phyloP scores from a whole-genome alignment of 23 tunicate species.

The Phallusia fumigata region DNA sequence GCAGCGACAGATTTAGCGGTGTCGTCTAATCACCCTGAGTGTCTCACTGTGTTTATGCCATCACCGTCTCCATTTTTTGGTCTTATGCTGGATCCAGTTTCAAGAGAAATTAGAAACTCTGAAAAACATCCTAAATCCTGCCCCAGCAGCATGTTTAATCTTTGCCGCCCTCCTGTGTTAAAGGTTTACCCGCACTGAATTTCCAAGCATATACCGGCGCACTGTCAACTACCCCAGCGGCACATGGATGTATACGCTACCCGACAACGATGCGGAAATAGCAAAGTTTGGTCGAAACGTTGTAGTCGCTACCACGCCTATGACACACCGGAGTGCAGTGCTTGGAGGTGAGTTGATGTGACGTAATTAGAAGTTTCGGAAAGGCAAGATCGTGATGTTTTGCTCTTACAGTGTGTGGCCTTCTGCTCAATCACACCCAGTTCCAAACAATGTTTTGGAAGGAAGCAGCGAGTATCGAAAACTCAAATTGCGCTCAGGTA shows the following conservation, averaged over 20 bases:
- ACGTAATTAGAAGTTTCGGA: not conserved
- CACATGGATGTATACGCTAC: conserved; percentile 34
- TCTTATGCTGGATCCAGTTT: too few relatives aligned
- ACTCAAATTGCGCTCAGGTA: conserved; percentile 1
- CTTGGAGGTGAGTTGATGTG: conserved; percentile 34
- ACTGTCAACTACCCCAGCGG: conserved; percentile 38
- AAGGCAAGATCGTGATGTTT: not conserved
- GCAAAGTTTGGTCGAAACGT: conserved; percentile 1
- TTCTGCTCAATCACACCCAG: not conserved
- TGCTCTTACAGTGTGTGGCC: conserved; percentile 3
- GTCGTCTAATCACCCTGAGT: too few relatives aligned
- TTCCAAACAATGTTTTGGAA: conserved; percentile 14
- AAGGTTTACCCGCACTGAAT: conserved; percentile 48
- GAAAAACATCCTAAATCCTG: too few relatives aligned
- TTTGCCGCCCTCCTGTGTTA: not conserved
- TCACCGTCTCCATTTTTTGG: too few relatives aligned
- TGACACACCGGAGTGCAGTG: conserved; percentile 26
- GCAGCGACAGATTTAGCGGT: too few relatives aligned
- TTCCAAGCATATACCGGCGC: conserved; percentile 67
- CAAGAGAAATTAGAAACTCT: too few relatives aligned
- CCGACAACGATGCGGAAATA: not conserved
- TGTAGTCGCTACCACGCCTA: conserved; percentile 42
- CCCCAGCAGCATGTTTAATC: not conserved
- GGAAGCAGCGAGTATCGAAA: not conserved
- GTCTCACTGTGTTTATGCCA: too few relatives aligned